phyloP scores from a whole-genome alignment of 1,140 invertebrate species.

The Leguminivora glycinivorella region DNA sequence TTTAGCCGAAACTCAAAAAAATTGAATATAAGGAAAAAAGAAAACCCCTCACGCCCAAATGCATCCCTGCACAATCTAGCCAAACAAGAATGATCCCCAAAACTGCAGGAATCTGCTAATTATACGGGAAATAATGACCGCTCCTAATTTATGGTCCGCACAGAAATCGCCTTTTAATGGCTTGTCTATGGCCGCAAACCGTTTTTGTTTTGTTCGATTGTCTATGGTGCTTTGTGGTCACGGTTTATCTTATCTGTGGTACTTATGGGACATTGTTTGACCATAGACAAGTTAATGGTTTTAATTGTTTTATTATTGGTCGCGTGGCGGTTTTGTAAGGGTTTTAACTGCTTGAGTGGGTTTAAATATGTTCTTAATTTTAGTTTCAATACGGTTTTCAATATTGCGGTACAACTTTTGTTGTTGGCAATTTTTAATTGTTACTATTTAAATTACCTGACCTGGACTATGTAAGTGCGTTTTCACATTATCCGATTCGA shows the following conservation, averaged over 20 bases:
- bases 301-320: conserved; percentile 20
- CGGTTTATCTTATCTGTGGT: conserved; percentile 13
- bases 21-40: neutral
- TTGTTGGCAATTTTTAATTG: no score
- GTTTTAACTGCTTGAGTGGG: neutral
- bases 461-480: no score
- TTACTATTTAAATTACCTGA: no score
- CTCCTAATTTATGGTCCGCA: conserved; percentile 51
- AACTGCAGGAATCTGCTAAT: conserved; percentile 56
- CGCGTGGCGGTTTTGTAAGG: neutral
- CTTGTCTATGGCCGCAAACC: conserved; percentile 54
- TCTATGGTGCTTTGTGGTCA: neutral
- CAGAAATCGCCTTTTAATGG: conserved; percentile 64
- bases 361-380: neutral
- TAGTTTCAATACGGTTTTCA: neutral
- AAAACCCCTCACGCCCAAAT: neutral
- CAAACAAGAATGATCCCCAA: conserved; percentile 44
- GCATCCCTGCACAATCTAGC: neutral
- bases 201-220: conserved; percentile 35
- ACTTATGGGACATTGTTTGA: conserved; percentile 22
- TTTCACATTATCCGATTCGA: no score
- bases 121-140: conserved; percentile 58
- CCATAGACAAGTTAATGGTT: conserved; percentile 14
- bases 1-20: no score
- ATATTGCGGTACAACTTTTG: neutral